Evolutionary conservation across 2,888 invertebrate species (phyloP).

Genomic region (Himalopsyche anomala): DNA sequence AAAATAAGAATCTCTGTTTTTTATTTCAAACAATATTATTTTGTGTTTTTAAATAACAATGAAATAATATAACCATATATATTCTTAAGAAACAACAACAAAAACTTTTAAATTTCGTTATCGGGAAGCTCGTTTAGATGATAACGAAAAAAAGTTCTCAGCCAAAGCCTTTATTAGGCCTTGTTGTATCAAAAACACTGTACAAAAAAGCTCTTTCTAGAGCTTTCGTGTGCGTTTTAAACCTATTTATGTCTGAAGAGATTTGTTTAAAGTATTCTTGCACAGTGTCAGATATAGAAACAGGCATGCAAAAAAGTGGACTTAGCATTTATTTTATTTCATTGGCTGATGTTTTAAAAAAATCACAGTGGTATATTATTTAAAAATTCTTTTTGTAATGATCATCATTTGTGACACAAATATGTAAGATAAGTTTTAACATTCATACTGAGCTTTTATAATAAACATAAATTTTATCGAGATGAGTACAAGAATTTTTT

Average conservation of each 20-base stretch:
- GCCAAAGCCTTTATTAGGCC: conserved; percentile 26
- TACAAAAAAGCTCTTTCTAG: background rate
- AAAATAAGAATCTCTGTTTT: background rate
- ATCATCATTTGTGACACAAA: too few relatives aligned
- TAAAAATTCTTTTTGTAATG: background rate
- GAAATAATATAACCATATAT: conserved; percentile 9
- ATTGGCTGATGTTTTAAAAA: background rate
- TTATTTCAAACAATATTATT: background rate
- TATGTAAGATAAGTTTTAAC: too few relatives aligned
- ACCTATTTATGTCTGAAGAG: conserved; percentile 20
- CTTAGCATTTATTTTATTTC: conserved; percentile 26
- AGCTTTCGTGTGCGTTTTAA: conserved; percentile 9
- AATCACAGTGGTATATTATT: background rate
- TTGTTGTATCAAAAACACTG: conserved; percentile 6
- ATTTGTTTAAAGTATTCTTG: conserved; percentile 18
- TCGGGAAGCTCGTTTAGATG: conserved; percentile 21
- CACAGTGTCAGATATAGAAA: conserved; percentile 13
- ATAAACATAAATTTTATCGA: too few relatives aligned
- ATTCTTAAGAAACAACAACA: conserved; percentile 6
- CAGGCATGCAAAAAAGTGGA: conserved; percentile 12
- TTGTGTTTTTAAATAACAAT: conserved; percentile 20
- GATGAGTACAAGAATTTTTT: too few relatives aligned
- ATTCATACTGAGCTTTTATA: too few relatives aligned
- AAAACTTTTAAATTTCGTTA: conserved; percentile 30
- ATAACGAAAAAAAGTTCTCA: conserved; percentile 18